A percentile compares a stretch with the other conserved stretches of the same genome.
Conservation (phyloP, 2,113 vertebrate species). For the Ursus arctos region DNA sequence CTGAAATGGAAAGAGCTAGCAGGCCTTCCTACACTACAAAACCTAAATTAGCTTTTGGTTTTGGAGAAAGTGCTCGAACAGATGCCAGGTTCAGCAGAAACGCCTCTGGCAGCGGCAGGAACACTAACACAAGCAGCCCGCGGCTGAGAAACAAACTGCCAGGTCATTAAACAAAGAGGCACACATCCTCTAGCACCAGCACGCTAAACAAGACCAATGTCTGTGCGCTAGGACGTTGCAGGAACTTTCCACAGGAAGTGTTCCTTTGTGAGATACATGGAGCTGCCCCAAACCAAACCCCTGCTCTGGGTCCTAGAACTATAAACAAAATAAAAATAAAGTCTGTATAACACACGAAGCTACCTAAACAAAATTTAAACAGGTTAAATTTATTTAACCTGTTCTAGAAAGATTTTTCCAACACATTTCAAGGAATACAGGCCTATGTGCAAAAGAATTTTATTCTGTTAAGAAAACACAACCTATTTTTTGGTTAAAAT, state of each 20-base stretch:
- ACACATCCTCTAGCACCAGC: neutral
- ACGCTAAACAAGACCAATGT: neutral
- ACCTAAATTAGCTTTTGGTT: slow-evolving; percentile 60
- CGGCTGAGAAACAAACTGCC: slow-evolving; percentile 67
- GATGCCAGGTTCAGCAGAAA: slow-evolving; percentile 63
- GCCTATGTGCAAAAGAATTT: neutral
- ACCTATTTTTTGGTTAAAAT: neutral
- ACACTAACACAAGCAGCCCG: slow-evolving; percentile 53
- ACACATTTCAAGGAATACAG: neutral
- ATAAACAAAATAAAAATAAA: neutral
- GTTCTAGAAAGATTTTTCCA: neutral
- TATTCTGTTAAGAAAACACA: neutral
- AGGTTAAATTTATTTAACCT: neutral
- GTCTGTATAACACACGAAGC: neutral
- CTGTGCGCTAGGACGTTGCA: neutral
- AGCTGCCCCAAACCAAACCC: slow-evolving; percentile 55
- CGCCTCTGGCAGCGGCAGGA: slow-evolving; percentile 50
- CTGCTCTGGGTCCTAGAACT: neutral
- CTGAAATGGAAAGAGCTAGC: neutral
- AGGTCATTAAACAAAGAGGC: slow-evolving; percentile 60
- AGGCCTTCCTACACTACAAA: neutral
- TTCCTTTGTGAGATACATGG: slow-evolving; percentile 30
- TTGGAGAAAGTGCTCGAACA: slow-evolving; percentile 21
- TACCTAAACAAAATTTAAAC: neutral
- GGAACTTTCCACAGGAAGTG: neutral